These are phyloP conservation scores for Clanis bilineata DNA, from an alignment of 2,888 invertebrate species.

Conservation along the genomic window DNA sequence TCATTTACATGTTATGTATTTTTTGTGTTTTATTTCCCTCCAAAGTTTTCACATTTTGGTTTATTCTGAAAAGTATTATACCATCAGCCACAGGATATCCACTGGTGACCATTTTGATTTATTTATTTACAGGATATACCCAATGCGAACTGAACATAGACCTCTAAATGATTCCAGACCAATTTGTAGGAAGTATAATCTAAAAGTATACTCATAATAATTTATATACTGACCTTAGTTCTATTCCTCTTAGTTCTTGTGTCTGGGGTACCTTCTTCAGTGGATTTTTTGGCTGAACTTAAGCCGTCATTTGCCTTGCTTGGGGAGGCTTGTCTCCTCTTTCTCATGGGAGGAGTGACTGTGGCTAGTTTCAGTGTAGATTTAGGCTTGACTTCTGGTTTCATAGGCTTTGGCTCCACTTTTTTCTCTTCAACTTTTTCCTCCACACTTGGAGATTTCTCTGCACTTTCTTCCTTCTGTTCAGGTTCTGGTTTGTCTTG, in stretches of 20 bases:
- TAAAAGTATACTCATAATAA: not conserved
- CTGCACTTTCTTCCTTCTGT: conserved; percentile 32
- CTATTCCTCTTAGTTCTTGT: conserved; percentile 71
- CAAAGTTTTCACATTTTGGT: no score
- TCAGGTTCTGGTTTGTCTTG: conserved; percentile 38
- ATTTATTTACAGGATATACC: no score
- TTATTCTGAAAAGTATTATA: no score
- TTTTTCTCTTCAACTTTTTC: conserved; percentile 58
- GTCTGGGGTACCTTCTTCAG: conserved; percentile 66
- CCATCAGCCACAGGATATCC: no score
- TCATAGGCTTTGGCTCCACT: conserved; percentile 49
- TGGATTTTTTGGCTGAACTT: conserved; percentile 59
- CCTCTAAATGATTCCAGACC: no score
- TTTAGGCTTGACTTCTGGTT: conserved; percentile 65
- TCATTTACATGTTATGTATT: no score
- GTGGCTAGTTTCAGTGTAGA: conserved; percentile 81
- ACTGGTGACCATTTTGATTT: no score
- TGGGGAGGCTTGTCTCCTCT: conserved; percentile 78
- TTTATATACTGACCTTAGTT: conserved; percentile 60
- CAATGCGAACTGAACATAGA: no score
- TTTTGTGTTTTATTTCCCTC: no score
- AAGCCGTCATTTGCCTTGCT: conserved; percentile 59
- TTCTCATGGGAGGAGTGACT: conserved; percentile 79
- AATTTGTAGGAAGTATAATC: no score
- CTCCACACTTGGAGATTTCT: conserved; percentile 50